These are phyloP conservation scores for Zoanthus sociatus DNA, from an alignment of 92 coral and sea anemone genomes.

Conservation along the genomic window DNA sequence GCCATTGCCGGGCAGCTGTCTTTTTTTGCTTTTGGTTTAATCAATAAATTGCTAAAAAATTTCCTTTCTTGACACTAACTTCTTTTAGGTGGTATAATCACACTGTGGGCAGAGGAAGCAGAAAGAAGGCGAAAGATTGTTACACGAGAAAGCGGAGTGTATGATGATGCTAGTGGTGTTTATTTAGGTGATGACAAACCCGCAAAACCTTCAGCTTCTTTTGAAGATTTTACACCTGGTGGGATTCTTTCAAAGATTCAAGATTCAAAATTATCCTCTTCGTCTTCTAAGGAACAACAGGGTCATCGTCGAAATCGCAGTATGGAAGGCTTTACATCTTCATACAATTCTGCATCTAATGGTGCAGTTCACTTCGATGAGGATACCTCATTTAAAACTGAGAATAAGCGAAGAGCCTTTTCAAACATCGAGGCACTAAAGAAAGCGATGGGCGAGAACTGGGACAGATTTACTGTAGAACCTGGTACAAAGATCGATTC, in stretches of 20 bases:
- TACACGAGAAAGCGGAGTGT: slow-evolving; percentile 83
- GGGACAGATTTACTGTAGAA: slow-evolving; percentile 7
- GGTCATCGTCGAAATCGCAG: slow-evolving; percentile 81
- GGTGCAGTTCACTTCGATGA: slow-evolving; percentile 17
- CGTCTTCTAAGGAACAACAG: slow-evolving; percentile 13
- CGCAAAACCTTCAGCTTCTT: slow-evolving; percentile 60
- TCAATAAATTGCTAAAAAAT: too few relatives aligned
- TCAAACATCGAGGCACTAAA: slow-evolving; percentile 57
- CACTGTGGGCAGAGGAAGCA: slow-evolving; percentile 86
- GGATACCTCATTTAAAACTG: slow-evolving; percentile 33
- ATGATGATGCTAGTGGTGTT: slow-evolving; percentile 95
- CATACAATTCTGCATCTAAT: neutral
- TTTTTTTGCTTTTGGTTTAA: too few relatives aligned
- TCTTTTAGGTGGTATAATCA: slow-evolving; percentile 74
- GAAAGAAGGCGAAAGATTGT: slow-evolving; percentile 83
- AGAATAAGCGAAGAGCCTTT: slow-evolving; percentile 69
- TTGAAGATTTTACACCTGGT: slow-evolving; percentile 77
- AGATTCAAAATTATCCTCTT: slow-evolving; percentile 38
- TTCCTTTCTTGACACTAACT: slow-evolving; percentile 11
- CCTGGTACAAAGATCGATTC: neutral
- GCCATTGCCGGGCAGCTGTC: neutral
- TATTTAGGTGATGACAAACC: slow-evolving; percentile 92
- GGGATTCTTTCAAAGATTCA: slow-evolving; percentile 77
- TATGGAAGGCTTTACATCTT: neutral
- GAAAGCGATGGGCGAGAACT: slow-evolving; percentile 42